Evolutionary conservation across 2,797 vertebrate species (phyloP).

Genomic region (Alauda arvensis): DNA sequence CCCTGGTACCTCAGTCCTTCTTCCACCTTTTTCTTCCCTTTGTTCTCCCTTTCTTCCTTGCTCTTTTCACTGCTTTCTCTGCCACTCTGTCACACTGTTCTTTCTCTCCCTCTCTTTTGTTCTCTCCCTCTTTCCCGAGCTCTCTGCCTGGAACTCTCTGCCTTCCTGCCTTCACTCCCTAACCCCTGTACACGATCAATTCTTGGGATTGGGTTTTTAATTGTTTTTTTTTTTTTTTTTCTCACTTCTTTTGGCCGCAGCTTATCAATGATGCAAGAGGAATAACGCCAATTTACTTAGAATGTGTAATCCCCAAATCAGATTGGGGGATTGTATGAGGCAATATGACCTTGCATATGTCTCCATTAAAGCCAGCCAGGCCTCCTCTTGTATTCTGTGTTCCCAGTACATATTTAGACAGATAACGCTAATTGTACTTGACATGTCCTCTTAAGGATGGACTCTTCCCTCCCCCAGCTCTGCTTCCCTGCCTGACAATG

Average conservation of each 20-base stretch:
- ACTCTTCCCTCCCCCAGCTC: constrained; percentile 63
- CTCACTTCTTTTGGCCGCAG: constrained; percentile 71
- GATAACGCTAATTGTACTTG: constrained; percentile 80
- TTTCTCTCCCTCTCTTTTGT: constrained; percentile 18
- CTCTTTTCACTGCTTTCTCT: background rate
- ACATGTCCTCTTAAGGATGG: constrained; percentile 77
- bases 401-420: constrained; percentile 79
- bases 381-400: constrained; percentile 65
- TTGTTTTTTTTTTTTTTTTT: constrained; percentile 13
- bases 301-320: constrained; percentile 88
- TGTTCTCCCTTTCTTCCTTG: constrained; percentile 20
- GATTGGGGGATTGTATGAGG: constrained; percentile 84
- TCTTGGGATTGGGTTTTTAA: constrained; percentile 43
- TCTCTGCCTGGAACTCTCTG: constrained; percentile 14
- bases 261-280: constrained; percentile 83
- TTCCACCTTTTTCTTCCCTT: background rate
- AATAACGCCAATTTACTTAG: constrained; percentile 82
- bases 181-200: background rate
- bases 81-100: background rate
- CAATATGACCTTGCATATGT: constrained; percentile 84
- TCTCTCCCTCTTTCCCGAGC: background rate
- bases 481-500: constrained; percentile 56
- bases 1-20: background rate
- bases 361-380: constrained; percentile 77
- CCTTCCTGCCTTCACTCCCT: background rate